These are phyloP conservation scores for Amiota minor DNA, from an alignment of 2,888 invertebrate species.

Conservation along the genomic window DNA sequence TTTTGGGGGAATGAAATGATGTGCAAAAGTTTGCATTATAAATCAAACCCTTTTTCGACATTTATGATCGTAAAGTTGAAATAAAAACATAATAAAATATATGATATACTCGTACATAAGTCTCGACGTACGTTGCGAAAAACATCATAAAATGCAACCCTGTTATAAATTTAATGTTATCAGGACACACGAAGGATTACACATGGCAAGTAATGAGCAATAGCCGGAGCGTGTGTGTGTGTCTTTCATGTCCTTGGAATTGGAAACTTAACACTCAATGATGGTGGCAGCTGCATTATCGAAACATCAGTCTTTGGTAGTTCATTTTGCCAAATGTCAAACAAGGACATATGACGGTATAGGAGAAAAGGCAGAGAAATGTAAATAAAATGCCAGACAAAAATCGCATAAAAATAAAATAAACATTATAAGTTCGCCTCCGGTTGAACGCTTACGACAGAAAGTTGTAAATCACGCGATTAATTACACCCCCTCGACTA, in stretches of 20 bases:
- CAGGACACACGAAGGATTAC: slow-evolving; percentile 30
- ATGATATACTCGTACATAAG: background rate
- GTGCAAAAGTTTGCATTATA: slow-evolving; percentile 68
- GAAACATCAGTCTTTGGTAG: background rate
- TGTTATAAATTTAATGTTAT: slow-evolving; percentile 54
- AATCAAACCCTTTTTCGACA: slow-evolving; percentile 74
- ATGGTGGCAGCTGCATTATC: slow-evolving; percentile 21
- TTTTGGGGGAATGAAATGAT: slow-evolving; percentile 44
- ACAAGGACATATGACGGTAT: background rate
- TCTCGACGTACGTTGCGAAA: slow-evolving; percentile 42
- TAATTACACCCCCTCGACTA: slow-evolving; percentile 53
- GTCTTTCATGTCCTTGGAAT: background rate
- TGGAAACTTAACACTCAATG: background rate
- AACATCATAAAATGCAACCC: slow-evolving; percentile 55
- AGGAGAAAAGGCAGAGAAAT: background rate
- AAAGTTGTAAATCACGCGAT: slow-evolving; percentile 66
- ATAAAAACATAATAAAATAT: slow-evolving; percentile 64
- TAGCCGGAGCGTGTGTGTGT: slow-evolving; percentile 21
- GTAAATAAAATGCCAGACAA: slow-evolving; percentile 3
- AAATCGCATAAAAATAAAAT: slow-evolving; percentile 2
- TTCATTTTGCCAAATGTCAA: slow-evolving; percentile 6
- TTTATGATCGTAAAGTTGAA: slow-evolving; percentile 74
- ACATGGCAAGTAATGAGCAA: slow-evolving; percentile 19
- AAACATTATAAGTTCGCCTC: slow-evolving; percentile 15
- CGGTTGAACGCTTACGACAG: slow-evolving; percentile 55